A percentile compares a stretch with the other conserved stretches of the same genome.
phyloP scores from a whole-genome alignment of 2,113 vertebrate species.

The Psilopogon haemacephalus region DNA sequence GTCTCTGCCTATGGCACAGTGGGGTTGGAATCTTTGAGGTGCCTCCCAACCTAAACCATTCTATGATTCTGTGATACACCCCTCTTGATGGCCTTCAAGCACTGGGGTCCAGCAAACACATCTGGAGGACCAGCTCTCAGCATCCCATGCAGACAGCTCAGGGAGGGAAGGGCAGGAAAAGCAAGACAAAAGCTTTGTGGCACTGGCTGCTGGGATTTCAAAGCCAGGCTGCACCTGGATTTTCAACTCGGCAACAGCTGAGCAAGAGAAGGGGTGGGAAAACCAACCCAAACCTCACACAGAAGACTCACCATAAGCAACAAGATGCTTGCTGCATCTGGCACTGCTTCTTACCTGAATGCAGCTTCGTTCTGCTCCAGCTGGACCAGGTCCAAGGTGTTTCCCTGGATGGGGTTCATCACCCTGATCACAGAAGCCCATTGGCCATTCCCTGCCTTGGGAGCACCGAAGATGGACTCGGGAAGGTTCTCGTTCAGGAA shows the following conservation, averaged over 20 bases:
- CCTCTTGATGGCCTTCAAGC: too few relatives aligned
- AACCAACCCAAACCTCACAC: neutral
- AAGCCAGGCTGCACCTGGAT: neutral
- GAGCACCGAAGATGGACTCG: conserved; percentile 94
- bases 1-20: too few relatives aligned
- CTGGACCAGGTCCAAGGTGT: conserved; percentile 91
- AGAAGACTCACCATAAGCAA: neutral
- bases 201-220: neutral
- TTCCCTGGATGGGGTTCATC: conserved; percentile 95
- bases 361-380: conserved; percentile 98
- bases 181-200: neutral
- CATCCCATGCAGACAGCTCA: neutral
- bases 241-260: neutral
- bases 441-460: conserved; percentile 95
- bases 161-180: neutral
- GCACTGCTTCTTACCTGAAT: conserved; percentile 84
- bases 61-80: too few relatives aligned
- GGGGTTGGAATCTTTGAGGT: too few relatives aligned
- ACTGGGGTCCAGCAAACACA: neutral
- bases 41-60: too few relatives aligned
- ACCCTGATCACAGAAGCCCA: conserved; percentile 97
- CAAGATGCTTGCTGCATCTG: neutral
- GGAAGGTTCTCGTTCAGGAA: conserved; percentile 98
- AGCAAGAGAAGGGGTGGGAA: neutral
- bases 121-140: neutral